These are phyloP conservation scores for Heptranchias perlo DNA, from an alignment of 2,113 vertebrate genomes.

Conservation along the genomic window DNA sequence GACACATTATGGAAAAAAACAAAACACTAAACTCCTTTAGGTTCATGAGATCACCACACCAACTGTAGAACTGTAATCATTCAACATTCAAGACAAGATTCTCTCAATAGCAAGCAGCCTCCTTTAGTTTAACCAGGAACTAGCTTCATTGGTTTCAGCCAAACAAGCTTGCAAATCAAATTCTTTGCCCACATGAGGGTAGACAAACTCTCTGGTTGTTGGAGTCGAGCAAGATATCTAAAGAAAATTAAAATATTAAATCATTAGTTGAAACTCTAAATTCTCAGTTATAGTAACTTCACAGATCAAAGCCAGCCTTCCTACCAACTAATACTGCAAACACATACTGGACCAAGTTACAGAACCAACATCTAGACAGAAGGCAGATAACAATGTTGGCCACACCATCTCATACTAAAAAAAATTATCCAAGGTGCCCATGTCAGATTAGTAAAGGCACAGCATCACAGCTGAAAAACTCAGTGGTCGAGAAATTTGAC, in stretches of 20 bases:
- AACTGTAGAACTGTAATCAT: neutral
- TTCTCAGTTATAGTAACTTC: neutral
- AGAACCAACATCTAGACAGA: neutral
- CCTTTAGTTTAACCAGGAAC: slow-evolving; percentile 37
- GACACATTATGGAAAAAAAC: neutral
- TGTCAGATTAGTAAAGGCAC: neutral
- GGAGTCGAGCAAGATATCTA: slow-evolving; percentile 62
- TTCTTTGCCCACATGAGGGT: slow-evolving; percentile 51
- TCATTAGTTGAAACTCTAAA: neutral
- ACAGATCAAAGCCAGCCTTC: neutral
- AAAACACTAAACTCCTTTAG: neutral
- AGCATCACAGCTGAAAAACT: neutral
- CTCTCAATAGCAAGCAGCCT: neutral
- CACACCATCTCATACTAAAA: neutral
- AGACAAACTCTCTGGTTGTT: slow-evolving; percentile 60
- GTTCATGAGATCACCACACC: slow-evolving; percentile 9
- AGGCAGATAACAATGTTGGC: neutral
- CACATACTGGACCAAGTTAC: neutral
- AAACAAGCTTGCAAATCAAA: slow-evolving; percentile 63
- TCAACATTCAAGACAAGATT: neutral
- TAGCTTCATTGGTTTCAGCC: slow-evolving; percentile 45
- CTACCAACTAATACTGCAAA: too few species aligned
- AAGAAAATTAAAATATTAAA: slow-evolving; percentile 29
- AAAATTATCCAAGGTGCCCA: neutral
- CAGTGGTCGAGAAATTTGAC: neutral